Evolutionary conservation across 2,113 vertebrate species (phyloP), one percentile per base, ranked within the genome.

Genomic region (Eulemur macaco): DNA sequence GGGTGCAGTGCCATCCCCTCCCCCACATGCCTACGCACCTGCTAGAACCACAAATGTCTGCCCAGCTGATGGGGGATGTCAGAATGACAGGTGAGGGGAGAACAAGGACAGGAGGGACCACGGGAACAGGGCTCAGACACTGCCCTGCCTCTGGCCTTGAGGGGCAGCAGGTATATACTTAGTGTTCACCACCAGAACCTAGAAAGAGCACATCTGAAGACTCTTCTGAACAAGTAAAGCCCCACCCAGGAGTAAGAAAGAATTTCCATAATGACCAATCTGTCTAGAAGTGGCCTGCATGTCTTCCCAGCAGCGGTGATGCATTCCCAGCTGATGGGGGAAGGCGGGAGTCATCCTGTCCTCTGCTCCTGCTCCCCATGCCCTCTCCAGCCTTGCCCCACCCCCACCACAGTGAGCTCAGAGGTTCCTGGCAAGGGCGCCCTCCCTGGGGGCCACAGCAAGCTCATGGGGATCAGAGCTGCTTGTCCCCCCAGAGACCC

Each of bases 241-340:
- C 42, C 69, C 47, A 45, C 7, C 8, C 15, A 4, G 4, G 17
- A 25, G 8, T 81, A 73, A 92, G 54, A 54, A 86, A 89, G 84
- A 66, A 86, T 96, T 95, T 94, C 93, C 93, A 69, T 45, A 77
- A 47, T 82, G 89, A 96, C 64, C 50, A 14, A 23, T 68, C 37
- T 56, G 77, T 73, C 84, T 37, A 63, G 47, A 93, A 90, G 89
- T 39, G 31, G 23, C 60, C 86, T 60, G 50, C 81, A 39, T 13
- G 34, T 42, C 50, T 94, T 88, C 84, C 86, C 56, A 71, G 95
- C 77, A 89, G 88, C 2, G 37, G 50, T 89, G 97, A 97, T 66
- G 69, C 77, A 93, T 60, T 18, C 50, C 81, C 81, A 39, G 92
- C 87, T 83, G 77, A 90, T 6, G 66, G 21, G 23, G 47, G 27